A percentile compares a stretch with the other conserved stretches of the same genome.
Conservation (phyloP, 2,888 invertebrate genomes). For the Nineta flava region DNA sequence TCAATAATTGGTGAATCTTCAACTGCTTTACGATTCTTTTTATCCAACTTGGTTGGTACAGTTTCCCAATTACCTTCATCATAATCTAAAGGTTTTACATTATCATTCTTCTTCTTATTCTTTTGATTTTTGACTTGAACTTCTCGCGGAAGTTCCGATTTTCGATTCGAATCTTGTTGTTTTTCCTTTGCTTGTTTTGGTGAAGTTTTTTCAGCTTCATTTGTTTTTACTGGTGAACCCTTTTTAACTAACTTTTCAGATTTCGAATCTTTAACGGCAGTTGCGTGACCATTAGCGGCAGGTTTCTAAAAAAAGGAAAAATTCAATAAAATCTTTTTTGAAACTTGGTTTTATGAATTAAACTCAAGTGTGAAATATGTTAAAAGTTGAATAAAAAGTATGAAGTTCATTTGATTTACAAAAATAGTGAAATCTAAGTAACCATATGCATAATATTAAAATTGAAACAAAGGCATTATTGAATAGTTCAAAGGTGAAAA, state of each 20-base stretch:
- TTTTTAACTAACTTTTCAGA: neutral
- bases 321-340: neutral
- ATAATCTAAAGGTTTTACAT: slow-evolving; percentile 53
- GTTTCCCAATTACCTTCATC: slow-evolving; percentile 64
- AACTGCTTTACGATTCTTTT: slow-evolving; percentile 51
- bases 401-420: too few species aligned
- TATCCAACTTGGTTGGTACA: slow-evolving; percentile 52
- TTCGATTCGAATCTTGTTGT: slow-evolving; percentile 22
- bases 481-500: neutral
- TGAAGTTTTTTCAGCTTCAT: slow-evolving; percentile 34
- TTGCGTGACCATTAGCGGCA: slow-evolving; percentile 42
- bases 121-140: slow-evolving; percentile 39
- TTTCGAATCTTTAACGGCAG: neutral
- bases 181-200: slow-evolving; percentile 23
- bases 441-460: too few species aligned
- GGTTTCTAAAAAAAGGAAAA: slow-evolving; percentile 30
- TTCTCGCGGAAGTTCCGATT: slow-evolving; percentile 29
- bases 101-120: slow-evolving; percentile 36
- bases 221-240: slow-evolving; percentile 16
- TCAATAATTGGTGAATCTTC: slow-evolving; percentile 34
- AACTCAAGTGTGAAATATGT: neutral
- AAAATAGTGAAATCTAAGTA: neutral
- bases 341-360: too few species aligned
- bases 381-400: neutral
- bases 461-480: neutral